Base-by-base conservation (phyloP, 2,113 vertebrate species). In the Pteruthius melanotis region DNA sequence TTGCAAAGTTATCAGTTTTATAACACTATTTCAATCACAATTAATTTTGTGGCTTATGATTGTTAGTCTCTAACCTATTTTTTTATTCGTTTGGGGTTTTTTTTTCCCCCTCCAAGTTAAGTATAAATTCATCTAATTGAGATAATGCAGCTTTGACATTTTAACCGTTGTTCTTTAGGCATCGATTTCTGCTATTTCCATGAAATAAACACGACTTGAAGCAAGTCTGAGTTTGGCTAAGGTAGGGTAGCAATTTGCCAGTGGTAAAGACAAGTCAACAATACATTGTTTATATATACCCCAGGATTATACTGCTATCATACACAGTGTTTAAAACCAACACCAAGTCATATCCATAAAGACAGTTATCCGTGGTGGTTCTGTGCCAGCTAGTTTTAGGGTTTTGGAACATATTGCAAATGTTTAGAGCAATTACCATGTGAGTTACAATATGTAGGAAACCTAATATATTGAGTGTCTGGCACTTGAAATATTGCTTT, bases 401-500 rank as follows among this genome's bases (percentile, higher is more conserved):
- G 96, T 87, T 97, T 97, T 91, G 96, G 87, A 97, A 96, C 92
- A 95, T 89, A 87, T 60, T 97, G 84, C 90, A 91, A 95, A 96
- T 90, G 97, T 90, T 97, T 96, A 97, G 95, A 96, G 96, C 94
- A 94, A 93, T 93, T 97, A 92, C 95, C 95, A 90, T 97, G 93
- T 97, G 97, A 97, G 96, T 97, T 97, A 93, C 79, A 71, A 76
- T 94, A 95, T 54, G 94, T 98, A 97, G 96, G 97, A 98, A 98
- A 97, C 95, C 94, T 98, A 97, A 97, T 96, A 96, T 95, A 95
- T 96, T 93, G 96, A 98, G 93, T 97, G 95, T 98, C 98, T 98
- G 98, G 98, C 98, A 98, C 97, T 98, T 98, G 97, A 97, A 97
- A 97, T 97, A 94, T 77, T 97, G 97, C 97, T 98, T 98, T 97